Base-by-base conservation (phyloP, 1,140 invertebrate genomes). In the Trachymyrmex cornetzi region DNA sequence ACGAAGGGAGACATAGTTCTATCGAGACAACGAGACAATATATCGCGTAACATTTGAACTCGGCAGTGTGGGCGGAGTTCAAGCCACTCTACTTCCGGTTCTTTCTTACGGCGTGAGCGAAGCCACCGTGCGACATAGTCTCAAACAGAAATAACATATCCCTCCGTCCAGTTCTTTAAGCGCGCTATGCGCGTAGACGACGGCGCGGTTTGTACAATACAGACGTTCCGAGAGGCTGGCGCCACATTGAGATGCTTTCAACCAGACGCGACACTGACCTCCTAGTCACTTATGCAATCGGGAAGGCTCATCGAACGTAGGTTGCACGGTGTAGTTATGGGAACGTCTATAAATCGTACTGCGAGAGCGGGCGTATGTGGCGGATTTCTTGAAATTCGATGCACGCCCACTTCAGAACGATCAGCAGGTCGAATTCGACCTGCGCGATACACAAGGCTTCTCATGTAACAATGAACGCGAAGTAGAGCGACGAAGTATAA, bases 211-310 rank as follows among this genome's bases (percentile, higher is more conserved):
- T 48, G 22, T 22, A 80, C 80, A 38, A 80, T 64, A 24, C 53
- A 27, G 44, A 74, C 72, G 53, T 74, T 77, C 55, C 16, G 55
- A 61, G 88, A 84, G 59, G 53, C 55, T 90, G 89, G 89, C 89
- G 89, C 85, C 88, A 84, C 74, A 66, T 79, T 64, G 74, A 74
- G 72, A 50, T 77, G 88, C 77, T 87, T 55, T 50, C 55, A 84
- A 63, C 57, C 87, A 72, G 88, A 87, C 67, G 72, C 79, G 61
- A 72, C 88, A 79, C 71, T 87, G 85, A 89, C 88, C 85, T 86
- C 59, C 66, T 79, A 85, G 53, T 89, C 88, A 63, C 89, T 90
- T 90, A 90, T 90, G 88, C 88, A 90, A 90, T 90, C 88, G 67
- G 59, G n/a, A 87, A 87, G 85, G 27, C 85, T 87, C 77, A 85